phyloP scores from a whole-genome alignment of 53 echinoderm and acorn worm genomes.

The Luidia sarsii region DNA sequence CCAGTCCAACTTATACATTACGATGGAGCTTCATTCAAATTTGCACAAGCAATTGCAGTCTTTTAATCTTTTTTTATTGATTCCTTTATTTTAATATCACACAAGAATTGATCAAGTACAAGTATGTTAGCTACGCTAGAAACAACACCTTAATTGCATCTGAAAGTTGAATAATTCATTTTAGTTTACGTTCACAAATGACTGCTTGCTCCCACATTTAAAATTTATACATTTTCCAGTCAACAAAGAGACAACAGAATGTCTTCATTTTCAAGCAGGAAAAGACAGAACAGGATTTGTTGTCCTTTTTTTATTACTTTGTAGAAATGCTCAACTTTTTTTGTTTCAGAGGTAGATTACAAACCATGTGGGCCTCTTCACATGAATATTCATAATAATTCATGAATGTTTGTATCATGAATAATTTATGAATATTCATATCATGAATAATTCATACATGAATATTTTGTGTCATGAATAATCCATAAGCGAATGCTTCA shows the following conservation, averaged over 20 bases:
- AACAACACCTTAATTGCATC: conserved; percentile 47
- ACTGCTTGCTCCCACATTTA: neutral
- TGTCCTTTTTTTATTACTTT: neutral
- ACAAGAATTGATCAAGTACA: neutral
- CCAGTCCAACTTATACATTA: neutral
- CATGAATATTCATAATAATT: conserved; percentile 12
- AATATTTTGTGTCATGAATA: no score
- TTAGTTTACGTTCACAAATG: conserved; percentile 33
- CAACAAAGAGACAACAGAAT: neutral
- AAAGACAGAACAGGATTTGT: conserved; percentile 12
- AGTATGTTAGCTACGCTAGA: conserved; percentile 1
- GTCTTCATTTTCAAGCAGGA: neutral
- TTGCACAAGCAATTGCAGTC: conserved; percentile 9
- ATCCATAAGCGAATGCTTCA: no score
- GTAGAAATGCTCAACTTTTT: neutral
- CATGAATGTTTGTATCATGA: no score
- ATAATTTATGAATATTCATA: no score
- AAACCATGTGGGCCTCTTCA: neutral
- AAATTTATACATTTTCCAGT: neutral
- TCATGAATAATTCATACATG: no score
- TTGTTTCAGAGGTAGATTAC: conserved; percentile 37
- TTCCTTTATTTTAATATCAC: neutral
- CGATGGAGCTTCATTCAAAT: neutral
- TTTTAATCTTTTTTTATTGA: neutral
- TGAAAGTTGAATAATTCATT: conserved; percentile 32